phyloP scores from a whole-genome alignment of 2,113 vertebrate genomes.

The Tachysurus vachellii region DNA sequence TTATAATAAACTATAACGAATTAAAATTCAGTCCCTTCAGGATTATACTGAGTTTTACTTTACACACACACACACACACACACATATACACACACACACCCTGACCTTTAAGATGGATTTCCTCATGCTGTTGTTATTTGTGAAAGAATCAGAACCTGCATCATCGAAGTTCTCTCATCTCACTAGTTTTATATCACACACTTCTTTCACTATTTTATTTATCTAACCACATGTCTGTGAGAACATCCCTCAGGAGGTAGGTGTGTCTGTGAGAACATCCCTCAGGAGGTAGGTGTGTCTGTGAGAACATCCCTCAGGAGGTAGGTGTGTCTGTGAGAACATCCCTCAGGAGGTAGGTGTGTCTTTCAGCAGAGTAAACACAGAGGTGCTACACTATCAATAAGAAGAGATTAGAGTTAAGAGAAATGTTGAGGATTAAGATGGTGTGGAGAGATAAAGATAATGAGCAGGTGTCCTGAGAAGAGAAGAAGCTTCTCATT shows the following conservation, averaged over 20 bases:
- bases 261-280: neutral
- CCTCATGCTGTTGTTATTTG: neutral
- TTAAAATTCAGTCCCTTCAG: no score
- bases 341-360: neutral
- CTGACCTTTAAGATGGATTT: constrained; percentile 1
- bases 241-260: no score
- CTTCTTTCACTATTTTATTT: no score
- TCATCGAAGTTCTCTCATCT: neutral
- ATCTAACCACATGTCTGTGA: no score
- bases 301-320: neutral
- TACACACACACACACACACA: constrained; percentile 2
- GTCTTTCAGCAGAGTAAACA: neutral
- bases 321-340: no score
- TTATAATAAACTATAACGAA: neutral
- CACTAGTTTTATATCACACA: neutral
- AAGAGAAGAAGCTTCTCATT: neutral
- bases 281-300: neutral
- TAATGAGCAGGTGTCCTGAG: neutral
- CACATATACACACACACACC: neutral
- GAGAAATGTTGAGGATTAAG: neutral
- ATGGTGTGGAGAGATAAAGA: neutral
- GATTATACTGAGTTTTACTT: no score
- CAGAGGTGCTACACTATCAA: neutral
- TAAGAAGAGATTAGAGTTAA: neutral
- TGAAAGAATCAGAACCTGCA: neutral